These are phyloP conservation scores for Papilio polyxenes DNA, from an alignment of 1,140 invertebrate species.

Conservation along the genomic window DNA sequence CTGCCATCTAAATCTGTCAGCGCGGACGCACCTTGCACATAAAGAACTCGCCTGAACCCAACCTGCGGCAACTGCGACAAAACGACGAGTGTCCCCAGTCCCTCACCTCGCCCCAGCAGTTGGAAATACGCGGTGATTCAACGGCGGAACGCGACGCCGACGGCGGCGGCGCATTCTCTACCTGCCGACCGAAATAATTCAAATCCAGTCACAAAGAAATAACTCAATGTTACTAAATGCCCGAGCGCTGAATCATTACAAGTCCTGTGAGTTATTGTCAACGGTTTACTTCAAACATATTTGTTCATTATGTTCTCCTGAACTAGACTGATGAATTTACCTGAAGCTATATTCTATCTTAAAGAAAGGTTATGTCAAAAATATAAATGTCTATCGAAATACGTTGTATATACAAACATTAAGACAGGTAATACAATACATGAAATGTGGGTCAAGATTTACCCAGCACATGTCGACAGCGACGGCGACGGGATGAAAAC, in stretches of 20 bases:
- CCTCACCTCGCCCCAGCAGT: slow-evolving; percentile 49
- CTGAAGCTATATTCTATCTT: background rate
- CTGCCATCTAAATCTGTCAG: slow-evolving; percentile 56
- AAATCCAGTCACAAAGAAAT: slow-evolving; percentile 52
- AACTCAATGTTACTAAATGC: slow-evolving; percentile 40
- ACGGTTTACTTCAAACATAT: background rate
- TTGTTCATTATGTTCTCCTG: background rate
- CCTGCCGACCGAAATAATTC: slow-evolving; percentile 53
- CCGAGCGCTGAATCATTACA: slow-evolving; percentile 38
- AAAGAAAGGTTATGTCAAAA: background rate
- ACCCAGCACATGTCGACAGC: slow-evolving; percentile 11
- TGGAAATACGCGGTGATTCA: slow-evolving; percentile 65
- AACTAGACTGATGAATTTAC: background rate
- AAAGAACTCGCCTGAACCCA: slow-evolving; percentile 56
- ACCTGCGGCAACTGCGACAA: slow-evolving; percentile 57
- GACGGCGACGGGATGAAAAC: background rate
- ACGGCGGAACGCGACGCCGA: slow-evolving; percentile 32
- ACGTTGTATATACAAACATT: slow-evolving; percentile 1
- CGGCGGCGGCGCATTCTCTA: slow-evolving; percentile 46
- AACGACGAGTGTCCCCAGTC: slow-evolving; percentile 52
- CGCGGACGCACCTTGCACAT: slow-evolving; percentile 43
- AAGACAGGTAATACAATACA: slow-evolving; percentile 31
- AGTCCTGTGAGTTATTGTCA: slow-evolving; percentile 6
- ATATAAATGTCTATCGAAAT: background rate
- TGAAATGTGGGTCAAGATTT: slow-evolving; percentile 37